Percentiles rank a stretch among this genome's conserved stretches.
These are phyloP conservation scores for Aphidoletes aphidimyza DNA, from an alignment of 2,888 invertebrate species.

Conservation along the genomic window DNA sequence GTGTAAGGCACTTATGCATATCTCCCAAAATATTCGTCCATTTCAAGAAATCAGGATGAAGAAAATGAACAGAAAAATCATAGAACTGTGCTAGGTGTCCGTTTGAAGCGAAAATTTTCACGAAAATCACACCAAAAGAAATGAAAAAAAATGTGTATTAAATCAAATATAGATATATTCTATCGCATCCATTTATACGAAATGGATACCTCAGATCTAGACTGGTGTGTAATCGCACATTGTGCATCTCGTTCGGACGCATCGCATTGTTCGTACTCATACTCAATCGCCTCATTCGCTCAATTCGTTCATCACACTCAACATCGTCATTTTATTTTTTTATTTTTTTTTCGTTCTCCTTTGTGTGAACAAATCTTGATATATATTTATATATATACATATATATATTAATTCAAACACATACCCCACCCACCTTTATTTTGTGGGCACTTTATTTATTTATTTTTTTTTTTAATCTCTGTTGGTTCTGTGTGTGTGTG, in stretches of 20 bases:
- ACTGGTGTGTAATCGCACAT: background rate
- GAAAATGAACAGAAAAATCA: background rate
- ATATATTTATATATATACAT: background rate
- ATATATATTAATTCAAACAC: too few species aligned
- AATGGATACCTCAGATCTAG: background rate
- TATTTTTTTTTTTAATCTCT: background rate
- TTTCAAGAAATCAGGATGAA: background rate
- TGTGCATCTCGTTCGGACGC: background rate
- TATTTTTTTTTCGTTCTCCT: background rate
- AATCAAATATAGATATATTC: background rate
- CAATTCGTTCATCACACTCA: background rate
- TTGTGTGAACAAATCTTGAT: conserved; percentile 44
- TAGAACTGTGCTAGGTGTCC: background rate
- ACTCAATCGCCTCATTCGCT: background rate
- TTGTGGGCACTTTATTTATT: background rate
- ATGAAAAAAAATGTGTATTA: background rate
- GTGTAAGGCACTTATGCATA: background rate
- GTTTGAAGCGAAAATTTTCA: background rate
- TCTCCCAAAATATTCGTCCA: background rate
- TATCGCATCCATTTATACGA: background rate
- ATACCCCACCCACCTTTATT: conserved; percentile 49
- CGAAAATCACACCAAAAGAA: too few species aligned
- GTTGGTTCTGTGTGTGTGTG: too few species aligned
- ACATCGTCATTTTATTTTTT: conserved; percentile 18
- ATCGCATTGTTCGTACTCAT: background rate